Evolutionary conservation across 2,888 invertebrate genomes (phyloP).

Genomic region (Pterostichus niger): DNA sequence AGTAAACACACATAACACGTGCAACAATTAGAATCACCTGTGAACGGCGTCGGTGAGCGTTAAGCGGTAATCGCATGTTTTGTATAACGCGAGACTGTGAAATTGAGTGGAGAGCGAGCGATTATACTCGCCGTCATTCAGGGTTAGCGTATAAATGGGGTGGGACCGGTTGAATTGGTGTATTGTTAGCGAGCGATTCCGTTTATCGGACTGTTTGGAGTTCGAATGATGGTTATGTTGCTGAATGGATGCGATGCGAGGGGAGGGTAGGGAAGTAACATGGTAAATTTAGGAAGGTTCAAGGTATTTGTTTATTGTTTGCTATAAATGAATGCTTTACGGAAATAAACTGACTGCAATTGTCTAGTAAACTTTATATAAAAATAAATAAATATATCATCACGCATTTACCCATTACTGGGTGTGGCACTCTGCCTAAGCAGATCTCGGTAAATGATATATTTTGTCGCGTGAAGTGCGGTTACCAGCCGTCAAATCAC

Average conservation of each 20-base stretch:
- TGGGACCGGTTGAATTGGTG: slow-evolving; percentile 31
- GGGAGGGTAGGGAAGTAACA: too few species aligned
- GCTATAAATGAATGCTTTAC: background rate
- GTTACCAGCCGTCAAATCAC: too few species aligned
- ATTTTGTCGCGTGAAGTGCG: too few species aligned
- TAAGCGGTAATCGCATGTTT: slow-evolving; percentile 9
- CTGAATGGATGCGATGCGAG: too few species aligned
- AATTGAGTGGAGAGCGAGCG: slow-evolving; percentile 23
- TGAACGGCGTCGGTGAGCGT: background rate
- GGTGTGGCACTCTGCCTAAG: too few species aligned
- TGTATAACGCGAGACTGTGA: slow-evolving; percentile 1
- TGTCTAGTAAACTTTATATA: background rate
- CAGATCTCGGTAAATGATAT: too few species aligned
- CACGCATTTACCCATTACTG: too few species aligned
- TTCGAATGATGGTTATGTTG: slow-evolving; percentile 40
- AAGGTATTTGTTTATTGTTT: background rate
- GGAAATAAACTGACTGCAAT: background rate
- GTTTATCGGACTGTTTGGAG: slow-evolving; percentile 29
- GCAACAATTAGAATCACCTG: slow-evolving; percentile 41
- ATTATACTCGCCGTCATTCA: slow-evolving; percentile 8
- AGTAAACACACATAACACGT: background rate
- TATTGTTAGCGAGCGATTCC: slow-evolving; percentile 31
- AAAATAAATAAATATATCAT: too few species aligned
- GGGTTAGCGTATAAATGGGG: slow-evolving; percentile 9
- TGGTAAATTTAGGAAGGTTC: too few species aligned